These are phyloP conservation scores for Zaprionus vittiger DNA, from an alignment of 1,140 invertebrate genomes.

Conservation along the genomic window DNA sequence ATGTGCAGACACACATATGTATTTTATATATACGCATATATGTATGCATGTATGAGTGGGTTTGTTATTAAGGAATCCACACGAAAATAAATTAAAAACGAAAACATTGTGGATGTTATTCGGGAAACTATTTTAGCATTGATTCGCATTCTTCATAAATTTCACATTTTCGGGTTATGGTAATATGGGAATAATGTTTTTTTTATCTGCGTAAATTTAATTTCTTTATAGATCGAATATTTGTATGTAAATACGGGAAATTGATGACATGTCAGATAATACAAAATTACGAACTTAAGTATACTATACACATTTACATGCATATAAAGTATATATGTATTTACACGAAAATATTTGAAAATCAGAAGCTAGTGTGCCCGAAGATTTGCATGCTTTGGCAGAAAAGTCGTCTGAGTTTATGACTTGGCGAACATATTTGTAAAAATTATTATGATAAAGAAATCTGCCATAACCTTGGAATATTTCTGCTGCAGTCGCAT, in stretches of 20 bases:
- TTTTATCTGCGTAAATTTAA: neutral
- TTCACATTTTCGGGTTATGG: neutral
- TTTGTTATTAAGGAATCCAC: neutral
- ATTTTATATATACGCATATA: slow-evolving; percentile 19
- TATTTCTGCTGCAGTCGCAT: slow-evolving; percentile 22
- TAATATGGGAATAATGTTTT: too few species aligned
- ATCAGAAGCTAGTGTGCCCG: slow-evolving; percentile 17
- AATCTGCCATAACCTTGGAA: slow-evolving; percentile 51
- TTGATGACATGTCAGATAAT: neutral
- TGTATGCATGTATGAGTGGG: neutral
- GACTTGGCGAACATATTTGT: slow-evolving; percentile 32
- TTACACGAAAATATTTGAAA: slow-evolving; percentile 29
- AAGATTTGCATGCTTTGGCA: slow-evolving; percentile 22
- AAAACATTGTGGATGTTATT: slow-evolving; percentile 19
- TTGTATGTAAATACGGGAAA: neutral
- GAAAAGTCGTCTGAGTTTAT: slow-evolving; percentile 32
- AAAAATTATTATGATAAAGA: slow-evolving; percentile 38
- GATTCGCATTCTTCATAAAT: slow-evolving; percentile 22
- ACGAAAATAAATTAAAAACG: slow-evolving; percentile 12
- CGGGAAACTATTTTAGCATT: slow-evolving; percentile 15
- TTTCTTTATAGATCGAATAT: neutral
- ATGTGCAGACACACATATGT: slow-evolving; percentile 8
- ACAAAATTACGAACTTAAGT: slow-evolving; percentile 1
- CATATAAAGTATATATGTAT: slow-evolving; percentile 11
- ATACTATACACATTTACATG: slow-evolving; percentile 12